These are phyloP conservation scores for Ctenomys sociabilis DNA, from an alignment of 2,113 vertebrate genomes.

Conservation along the genomic window DNA sequence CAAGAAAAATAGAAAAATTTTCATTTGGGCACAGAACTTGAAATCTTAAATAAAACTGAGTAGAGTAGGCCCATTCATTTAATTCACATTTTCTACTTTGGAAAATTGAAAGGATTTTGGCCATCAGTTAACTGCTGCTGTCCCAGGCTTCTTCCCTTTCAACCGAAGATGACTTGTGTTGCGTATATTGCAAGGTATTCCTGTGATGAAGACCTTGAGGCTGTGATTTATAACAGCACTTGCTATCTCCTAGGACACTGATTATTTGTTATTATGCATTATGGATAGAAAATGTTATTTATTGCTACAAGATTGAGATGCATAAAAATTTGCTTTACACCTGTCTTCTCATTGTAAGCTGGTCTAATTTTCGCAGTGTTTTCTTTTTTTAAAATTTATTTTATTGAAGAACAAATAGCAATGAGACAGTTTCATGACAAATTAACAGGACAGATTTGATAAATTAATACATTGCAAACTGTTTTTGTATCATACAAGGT, in stretches of 20 bases:
- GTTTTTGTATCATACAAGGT: no score
- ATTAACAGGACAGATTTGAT: no score
- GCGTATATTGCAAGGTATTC: neutral
- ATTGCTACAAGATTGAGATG: neutral
- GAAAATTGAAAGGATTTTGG: conserved; percentile 47
- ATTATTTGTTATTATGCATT: neutral
- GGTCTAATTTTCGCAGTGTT: neutral
- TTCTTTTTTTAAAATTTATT: no score
- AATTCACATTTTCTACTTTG: conserved; percentile 61
- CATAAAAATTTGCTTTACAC: neutral
- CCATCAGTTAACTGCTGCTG: neutral
- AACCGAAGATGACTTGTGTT: neutral
- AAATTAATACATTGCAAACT: no score
- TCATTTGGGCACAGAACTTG: neutral
- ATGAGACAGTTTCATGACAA: no score
- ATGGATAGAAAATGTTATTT: conserved; percentile 5
- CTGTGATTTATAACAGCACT: neutral
- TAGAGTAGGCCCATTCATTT: conserved; percentile 1
- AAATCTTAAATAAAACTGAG: conserved; percentile 29
- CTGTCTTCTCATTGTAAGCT: neutral
- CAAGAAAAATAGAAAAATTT: conserved; percentile 26
- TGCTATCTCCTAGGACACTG: neutral
- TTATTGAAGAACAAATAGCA: no score
- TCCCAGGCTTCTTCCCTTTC: neutral
- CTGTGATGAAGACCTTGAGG: neutral